Evolutionary conservation across 2,888 invertebrate genomes (phyloP), one percentile per base, ranked within the genome.

Genomic region (Hermaeophaga mercurialis): DNA sequence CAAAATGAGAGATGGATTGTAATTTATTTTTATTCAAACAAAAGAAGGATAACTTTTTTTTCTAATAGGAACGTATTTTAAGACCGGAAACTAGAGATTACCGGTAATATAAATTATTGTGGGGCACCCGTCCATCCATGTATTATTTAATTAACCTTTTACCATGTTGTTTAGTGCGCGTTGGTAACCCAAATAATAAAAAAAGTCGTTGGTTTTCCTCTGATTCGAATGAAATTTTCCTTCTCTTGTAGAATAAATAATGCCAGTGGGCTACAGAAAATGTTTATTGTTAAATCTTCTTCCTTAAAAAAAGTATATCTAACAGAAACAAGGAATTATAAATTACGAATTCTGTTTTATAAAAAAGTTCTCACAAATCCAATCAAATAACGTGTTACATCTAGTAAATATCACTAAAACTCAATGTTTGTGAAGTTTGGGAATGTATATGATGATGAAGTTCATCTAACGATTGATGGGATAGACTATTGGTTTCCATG

Each of bases 371-470:
- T 28, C 2, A 9, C 28, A 9, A 6, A 12, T 34, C 14, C 33
- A 6, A 34, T 33, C 12, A 3, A 5, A 3, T 33, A 33, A 12
- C 17, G 4, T 36, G 2, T 4, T 36, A 36, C 15, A 18, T 11
- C 67, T 71, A 78, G 71, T 78, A 78, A 64, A 78, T 77, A 66
- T 78, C 78, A 69, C 75, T 74, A 59, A 78, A 78, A 55, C 68
- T 74, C 48, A 77, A 64, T 26, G 75, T 74, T 64, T 76, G 77
- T 12, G 75, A 68, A 57, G 74, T 76, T 61, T 76, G 80, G 59
- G 80, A 78, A 68, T 82, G 82, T 62, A 82, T 71, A 66, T 82
- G 82, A 70, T 82, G 83, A 65, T 81, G 81, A 2, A 82, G 70
- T 53, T 82, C 81, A 53, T 82, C 82, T 68, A 82, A 74, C 33